These are phyloP conservation scores for Pedetes capensis DNA, from an alignment of 2,113 vertebrate species.

Conservation along the genomic window DNA sequence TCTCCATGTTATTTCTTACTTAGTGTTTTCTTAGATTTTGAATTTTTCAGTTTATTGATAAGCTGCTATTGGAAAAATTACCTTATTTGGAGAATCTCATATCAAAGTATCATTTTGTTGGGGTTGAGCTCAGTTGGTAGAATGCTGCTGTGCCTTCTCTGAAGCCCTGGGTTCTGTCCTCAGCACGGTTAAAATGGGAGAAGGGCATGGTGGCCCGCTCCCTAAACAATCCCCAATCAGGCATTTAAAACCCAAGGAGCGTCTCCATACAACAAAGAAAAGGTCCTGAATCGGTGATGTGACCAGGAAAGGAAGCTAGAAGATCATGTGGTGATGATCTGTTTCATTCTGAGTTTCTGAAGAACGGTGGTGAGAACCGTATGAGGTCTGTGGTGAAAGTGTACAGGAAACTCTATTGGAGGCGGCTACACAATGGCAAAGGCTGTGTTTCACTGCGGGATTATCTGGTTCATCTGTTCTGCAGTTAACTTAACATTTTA, in stretches of 20 bases:
- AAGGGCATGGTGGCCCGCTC: too few species aligned
- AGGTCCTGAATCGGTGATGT: neutral
- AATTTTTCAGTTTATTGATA: too few species aligned
- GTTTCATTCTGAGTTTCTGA: neutral
- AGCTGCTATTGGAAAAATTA: too few species aligned
- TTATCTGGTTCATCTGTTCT: slow-evolving; percentile 1
- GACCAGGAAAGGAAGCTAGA: neutral
- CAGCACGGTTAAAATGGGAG: neutral
- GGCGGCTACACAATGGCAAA: neutral
- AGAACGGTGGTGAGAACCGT: neutral
- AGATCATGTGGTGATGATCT: neutral
- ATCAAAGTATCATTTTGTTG: too few species aligned
- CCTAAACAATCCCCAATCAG: neutral
- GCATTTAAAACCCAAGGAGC: neutral
- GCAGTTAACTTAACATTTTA: neutral
- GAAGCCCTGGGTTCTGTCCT: too few species aligned
- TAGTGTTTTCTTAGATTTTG: too few species aligned
- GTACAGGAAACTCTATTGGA: neutral
- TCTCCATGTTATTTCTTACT: too few species aligned
- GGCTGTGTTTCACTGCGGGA: neutral
- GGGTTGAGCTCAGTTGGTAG: too few species aligned
- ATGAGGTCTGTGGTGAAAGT: neutral
- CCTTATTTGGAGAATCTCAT: too few species aligned
- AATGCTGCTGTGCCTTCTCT: too few species aligned
- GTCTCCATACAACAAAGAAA: neutral